phyloP scores from a whole-genome alignment of 2,113 vertebrate species.

The Pholis gunnellus region DNA sequence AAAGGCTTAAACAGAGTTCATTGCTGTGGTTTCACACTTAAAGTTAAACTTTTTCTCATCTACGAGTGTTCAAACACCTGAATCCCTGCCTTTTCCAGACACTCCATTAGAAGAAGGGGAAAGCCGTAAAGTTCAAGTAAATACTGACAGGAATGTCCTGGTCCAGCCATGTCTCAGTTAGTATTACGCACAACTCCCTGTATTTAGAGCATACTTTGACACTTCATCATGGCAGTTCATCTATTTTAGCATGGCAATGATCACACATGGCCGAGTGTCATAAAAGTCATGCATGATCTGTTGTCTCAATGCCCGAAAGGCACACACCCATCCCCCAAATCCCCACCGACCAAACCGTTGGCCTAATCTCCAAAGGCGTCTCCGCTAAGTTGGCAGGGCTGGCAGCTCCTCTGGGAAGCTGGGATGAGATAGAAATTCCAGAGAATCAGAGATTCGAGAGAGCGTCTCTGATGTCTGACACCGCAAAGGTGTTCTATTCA shows the following conservation, averaged over 20 bases:
- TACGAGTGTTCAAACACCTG: background rate
- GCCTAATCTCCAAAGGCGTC: slow-evolving; percentile 14
- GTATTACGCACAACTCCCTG: background rate
- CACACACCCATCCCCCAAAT: background rate
- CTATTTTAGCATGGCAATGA: background rate
- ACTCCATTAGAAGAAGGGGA: slow-evolving; percentile 21
- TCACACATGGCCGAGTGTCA: background rate
- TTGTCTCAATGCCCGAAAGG: background rate
- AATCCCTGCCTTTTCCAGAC: slow-evolving; percentile 12
- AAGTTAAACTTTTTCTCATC: background rate
- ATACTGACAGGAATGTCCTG: slow-evolving; percentile 48
- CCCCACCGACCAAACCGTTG: background rate
- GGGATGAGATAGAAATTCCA: slow-evolving; percentile 39
- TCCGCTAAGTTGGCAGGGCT: slow-evolving; percentile 9
- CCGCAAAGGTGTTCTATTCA: background rate
- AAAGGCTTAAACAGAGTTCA: background rate
- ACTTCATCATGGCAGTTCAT: background rate
- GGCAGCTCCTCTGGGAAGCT: slow-evolving; percentile 20
- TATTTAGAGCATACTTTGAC: slow-evolving; percentile 25
- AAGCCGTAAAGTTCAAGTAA: slow-evolving; percentile 43
- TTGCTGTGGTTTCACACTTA: background rate
- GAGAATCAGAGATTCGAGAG: slow-evolving; percentile 17
- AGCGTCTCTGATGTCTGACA: slow-evolving; percentile 21
- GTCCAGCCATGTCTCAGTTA: slow-evolving; percentile 39
- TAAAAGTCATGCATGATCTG: slow-evolving; percentile 7